These are phyloP conservation scores for Tiaroga cobitis DNA, from an alignment of 2,797 vertebrate species.

Conservation along the genomic window DNA sequence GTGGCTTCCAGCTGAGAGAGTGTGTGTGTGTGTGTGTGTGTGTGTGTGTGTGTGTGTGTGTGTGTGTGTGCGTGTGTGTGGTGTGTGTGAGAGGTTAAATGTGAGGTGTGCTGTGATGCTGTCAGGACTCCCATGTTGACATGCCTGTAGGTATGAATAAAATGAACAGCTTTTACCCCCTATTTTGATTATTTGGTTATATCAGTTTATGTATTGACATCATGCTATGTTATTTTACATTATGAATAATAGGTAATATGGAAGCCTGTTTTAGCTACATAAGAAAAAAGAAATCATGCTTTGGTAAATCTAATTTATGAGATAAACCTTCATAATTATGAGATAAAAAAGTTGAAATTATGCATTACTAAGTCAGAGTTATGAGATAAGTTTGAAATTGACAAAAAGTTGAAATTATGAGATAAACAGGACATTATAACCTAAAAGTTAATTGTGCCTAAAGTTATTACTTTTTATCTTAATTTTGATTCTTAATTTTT, in stretches of 20 bases:
- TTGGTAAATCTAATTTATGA: not conserved
- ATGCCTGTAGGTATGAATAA: slow-evolving; percentile 1
- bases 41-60: too few relatives aligned
- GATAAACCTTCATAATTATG: not conserved
- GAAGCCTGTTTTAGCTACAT: not conserved
- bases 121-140: slow-evolving; percentile 22
- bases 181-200: slow-evolving; percentile 4
- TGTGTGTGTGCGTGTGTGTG: too few relatives aligned
- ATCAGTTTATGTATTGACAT: not conserved
- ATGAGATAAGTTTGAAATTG: too few relatives aligned
- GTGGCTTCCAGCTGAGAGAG: slow-evolving; percentile 22
- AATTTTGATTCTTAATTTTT: too few relatives aligned
- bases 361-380: not conserved
- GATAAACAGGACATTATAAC: not conserved
- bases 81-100: not conserved
- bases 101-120: slow-evolving; percentile 5
- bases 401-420: not conserved
- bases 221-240: not conserved
- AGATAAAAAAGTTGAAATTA: not conserved
- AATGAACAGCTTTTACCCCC: not conserved
- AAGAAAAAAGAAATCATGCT: not conserved
- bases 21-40: slow-evolving; percentile 12
- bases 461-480: too few relatives aligned
- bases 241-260: not conserved
- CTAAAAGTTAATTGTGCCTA: not conserved